phyloP scores from a whole-genome alignment of 2,797 vertebrate species.

The Hypotaenidia philippensis region DNA sequence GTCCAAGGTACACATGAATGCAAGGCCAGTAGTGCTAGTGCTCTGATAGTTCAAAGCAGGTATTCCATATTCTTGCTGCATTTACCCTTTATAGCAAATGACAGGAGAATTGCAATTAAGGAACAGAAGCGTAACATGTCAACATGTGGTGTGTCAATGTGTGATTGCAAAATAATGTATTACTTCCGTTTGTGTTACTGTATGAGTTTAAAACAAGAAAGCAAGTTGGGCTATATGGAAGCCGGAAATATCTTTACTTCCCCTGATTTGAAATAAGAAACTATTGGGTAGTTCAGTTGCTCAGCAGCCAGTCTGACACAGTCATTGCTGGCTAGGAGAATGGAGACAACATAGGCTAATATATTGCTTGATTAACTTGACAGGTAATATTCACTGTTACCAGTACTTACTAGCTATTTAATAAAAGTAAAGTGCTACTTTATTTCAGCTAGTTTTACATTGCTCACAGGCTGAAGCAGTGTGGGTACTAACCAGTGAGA shows the following conservation, averaged over 20 bases:
- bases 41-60: not conserved
- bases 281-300: not conserved
- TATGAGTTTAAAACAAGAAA: not conserved
- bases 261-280: not conserved
- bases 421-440: not conserved
- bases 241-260: not conserved
- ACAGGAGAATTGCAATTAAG: not conserved
- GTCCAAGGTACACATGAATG: not conserved
- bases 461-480: not conserved
- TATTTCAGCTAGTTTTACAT: not conserved
- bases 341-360: not conserved
- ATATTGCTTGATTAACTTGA: not conserved
- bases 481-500: not conserved
- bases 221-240: not conserved
- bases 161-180: not conserved
- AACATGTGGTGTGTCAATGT: not conserved
- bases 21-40: not conserved
- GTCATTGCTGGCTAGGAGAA: not conserved
- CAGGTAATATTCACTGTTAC: not conserved
- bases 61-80: not conserved
- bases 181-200: not conserved
- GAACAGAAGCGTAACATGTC: not conserved
- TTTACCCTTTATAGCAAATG: not conserved
- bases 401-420: not conserved
- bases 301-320: not conserved